Conservation (phyloP, 2,888 invertebrate species). For the Drosophila mulleri region DNA sequence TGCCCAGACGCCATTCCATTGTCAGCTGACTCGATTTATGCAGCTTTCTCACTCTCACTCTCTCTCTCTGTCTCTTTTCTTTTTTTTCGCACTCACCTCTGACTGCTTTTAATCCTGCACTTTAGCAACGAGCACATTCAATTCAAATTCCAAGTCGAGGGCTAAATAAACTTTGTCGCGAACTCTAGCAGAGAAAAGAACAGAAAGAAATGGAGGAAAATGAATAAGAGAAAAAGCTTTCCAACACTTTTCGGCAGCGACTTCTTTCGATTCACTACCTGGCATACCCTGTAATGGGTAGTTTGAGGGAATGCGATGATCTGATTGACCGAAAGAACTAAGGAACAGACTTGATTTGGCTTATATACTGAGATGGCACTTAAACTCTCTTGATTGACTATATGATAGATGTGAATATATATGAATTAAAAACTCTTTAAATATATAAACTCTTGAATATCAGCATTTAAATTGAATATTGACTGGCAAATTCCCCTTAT, state of each 20-base stretch:
- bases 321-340: too few species aligned
- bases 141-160: constrained; percentile 73
- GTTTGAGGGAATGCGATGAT: neutral
- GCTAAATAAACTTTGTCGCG: constrained; percentile 74
- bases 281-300: constrained; percentile 18
- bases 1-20: constrained; percentile 19
- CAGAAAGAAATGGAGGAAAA: constrained; percentile 3
- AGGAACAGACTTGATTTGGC: too few species aligned
- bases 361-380: too few species aligned
- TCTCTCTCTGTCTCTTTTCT: neutral
- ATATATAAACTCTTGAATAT: too few species aligned
- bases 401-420: too few species aligned
- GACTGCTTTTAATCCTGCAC: constrained; percentile 52
- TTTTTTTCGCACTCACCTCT: constrained; percentile 13
- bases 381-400: too few species aligned
- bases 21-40: constrained; percentile 66
- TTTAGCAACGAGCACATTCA: constrained; percentile 32
- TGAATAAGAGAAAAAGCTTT: constrained; percentile 2
- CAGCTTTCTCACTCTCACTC: constrained; percentile 25
- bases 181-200: constrained; percentile 1
- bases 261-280: neutral
- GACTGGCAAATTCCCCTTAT: too few species aligned
- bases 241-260: constrained; percentile 13
- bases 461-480: too few species aligned
- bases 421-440: too few species aligned